phyloP scores from a whole-genome alignment of 2,888 invertebrate species.

The Drosophila colorata region DNA sequence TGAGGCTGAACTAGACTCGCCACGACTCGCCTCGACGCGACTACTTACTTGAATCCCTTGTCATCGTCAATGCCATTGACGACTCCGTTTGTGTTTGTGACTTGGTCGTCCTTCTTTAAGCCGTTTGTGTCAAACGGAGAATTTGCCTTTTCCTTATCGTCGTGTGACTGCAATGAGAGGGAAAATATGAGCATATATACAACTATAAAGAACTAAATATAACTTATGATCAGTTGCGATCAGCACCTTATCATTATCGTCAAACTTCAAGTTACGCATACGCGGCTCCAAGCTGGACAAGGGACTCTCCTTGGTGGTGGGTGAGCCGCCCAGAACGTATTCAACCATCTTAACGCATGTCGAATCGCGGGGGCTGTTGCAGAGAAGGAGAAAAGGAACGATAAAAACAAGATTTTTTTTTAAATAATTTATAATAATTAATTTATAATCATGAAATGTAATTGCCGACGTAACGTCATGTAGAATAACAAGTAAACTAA shows the following conservation, averaged over 20 bases:
- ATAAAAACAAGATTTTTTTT: neutral
- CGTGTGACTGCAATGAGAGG: conserved; percentile 79
- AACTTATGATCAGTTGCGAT: neutral
- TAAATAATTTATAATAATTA: too few relatives aligned
- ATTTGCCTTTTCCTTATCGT: conserved; percentile 87
- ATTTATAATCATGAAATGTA: too few relatives aligned
- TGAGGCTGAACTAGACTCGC: too few relatives aligned
- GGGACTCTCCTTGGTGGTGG: conserved; percentile 90
- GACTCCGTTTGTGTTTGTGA: conserved; percentile 87
- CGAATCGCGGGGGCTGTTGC: conserved; percentile 93
- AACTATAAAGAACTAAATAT: neutral
- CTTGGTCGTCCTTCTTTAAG: conserved; percentile 86
- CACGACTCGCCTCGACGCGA: too few relatives aligned
- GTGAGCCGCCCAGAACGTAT: conserved; percentile 97
- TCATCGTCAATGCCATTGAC: conserved; percentile 93
- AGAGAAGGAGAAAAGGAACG: neutral
- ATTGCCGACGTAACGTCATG: too few relatives aligned
- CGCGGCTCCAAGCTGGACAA: conserved; percentile 88
- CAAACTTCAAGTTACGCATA: conserved; percentile 88
- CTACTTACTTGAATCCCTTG: conserved; percentile 94
- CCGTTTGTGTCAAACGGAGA: conserved; percentile 86
- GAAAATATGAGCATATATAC: neutral
- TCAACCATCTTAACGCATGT: conserved; percentile 99
- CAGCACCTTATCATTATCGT: conserved; percentile 86
- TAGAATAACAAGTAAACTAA: too few relatives aligned